These are phyloP conservation scores for Xylocampa areola DNA, from an alignment of 2,888 invertebrate genomes.

Conservation along the genomic window DNA sequence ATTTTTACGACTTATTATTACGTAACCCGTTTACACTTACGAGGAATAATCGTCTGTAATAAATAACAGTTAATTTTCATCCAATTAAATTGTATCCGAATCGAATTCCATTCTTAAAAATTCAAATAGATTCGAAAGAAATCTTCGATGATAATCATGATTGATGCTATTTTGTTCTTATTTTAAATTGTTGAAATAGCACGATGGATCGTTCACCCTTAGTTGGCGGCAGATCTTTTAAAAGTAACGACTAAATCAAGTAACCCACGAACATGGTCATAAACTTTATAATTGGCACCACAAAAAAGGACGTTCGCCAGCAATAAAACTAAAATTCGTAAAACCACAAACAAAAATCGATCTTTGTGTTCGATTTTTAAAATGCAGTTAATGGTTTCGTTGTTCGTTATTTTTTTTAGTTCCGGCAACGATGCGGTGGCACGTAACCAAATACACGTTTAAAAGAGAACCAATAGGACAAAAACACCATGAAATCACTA, in stretches of 20 bases:
- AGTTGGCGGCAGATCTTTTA: background rate
- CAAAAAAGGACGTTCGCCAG: conserved; percentile 11
- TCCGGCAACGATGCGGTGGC: conserved; percentile 56
- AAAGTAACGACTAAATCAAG: conserved; percentile 18
- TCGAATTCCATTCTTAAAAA: conserved; percentile 30
- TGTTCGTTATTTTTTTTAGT: conserved; percentile 64
- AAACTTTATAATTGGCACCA: conserved; percentile 28
- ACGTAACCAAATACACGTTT: conserved; percentile 68
- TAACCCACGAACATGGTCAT: conserved; percentile 6
- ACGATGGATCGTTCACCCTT: conserved; percentile 26
- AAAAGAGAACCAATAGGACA: conserved; percentile 58
- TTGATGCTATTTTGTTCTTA: conserved; percentile 28
- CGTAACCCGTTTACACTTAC: conserved; percentile 56
- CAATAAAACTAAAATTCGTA: conserved; percentile 1
- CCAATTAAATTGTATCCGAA: conserved; percentile 38
- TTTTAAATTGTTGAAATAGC: conserved; percentile 25
- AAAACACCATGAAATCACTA: conserved; percentile 80
- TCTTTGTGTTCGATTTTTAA: conserved; percentile 14
- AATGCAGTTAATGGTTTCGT: conserved; percentile 16
- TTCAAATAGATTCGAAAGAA: conserved; percentile 4
- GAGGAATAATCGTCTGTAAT: conserved; percentile 32
- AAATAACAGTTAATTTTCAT: conserved; percentile 44
- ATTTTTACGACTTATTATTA: conserved; percentile 56
- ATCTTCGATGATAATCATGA: conserved; percentile 16
- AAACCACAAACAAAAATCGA: conserved; percentile 15